A percentile compares a stretch with the other conserved stretches of the same genome.
phyloP scores from a whole-genome alignment of 2,888 invertebrate species.

The Exephanes ischioxanthus region DNA sequence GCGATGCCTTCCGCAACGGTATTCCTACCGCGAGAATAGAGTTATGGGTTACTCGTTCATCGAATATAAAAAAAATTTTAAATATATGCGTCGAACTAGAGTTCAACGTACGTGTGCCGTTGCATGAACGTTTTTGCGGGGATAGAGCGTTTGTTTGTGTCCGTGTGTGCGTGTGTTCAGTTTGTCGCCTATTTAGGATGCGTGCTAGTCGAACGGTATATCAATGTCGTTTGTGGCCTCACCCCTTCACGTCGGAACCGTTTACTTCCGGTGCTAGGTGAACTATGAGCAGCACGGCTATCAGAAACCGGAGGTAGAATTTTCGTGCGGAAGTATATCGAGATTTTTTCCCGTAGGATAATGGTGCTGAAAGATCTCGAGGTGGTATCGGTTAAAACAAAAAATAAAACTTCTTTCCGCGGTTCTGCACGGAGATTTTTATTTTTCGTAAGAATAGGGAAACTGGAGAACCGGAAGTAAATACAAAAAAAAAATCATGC shows the following conservation, averaged over 20 bases:
- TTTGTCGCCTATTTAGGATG: conserved; percentile 48
- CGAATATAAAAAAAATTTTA: conserved; percentile 36
- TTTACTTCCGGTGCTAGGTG: conserved; percentile 53
- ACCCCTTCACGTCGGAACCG: conserved; percentile 52
- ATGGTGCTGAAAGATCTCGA: too few species aligned
- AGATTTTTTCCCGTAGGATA: neutral
- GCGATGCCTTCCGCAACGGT: conserved; percentile 8
- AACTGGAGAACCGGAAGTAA: too few species aligned
- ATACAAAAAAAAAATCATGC: too few species aligned
- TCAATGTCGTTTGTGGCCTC: conserved; percentile 43
- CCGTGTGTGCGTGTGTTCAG: neutral
- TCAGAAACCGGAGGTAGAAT: neutral
- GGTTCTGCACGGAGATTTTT: too few species aligned
- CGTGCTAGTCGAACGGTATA: conserved; percentile 23
- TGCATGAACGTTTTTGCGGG: conserved; percentile 19
- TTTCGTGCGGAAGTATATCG: neutral
- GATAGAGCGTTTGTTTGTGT: neutral
- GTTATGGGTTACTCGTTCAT: conserved; percentile 49
- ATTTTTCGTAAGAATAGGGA: too few species aligned
- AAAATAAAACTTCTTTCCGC: too few species aligned
- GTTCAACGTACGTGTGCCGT: conserved; percentile 51
- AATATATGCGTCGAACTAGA: conserved; percentile 23
- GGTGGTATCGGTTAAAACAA: too few species aligned
- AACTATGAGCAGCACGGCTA: neutral
- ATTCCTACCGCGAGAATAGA: conserved; percentile 35